Percentiles rank a stretch among this genome's conserved stretches.
Evolutionary conservation across 2,113 vertebrate species (phyloP).

Genomic region (rat (Rattus norvegicus)): DNA sequence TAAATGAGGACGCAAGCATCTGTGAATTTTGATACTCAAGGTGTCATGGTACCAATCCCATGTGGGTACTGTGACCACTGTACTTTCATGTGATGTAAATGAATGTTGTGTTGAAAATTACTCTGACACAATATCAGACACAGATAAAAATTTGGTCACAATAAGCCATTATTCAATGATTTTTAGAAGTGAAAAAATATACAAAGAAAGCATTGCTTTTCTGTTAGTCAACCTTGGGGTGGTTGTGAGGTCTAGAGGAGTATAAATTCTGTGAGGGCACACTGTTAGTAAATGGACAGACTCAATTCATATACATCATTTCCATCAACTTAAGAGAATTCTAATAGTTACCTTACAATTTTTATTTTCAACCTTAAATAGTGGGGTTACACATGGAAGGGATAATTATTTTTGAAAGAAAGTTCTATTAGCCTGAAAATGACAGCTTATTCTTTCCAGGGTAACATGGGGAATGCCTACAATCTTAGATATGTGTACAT

Average conservation of each 20-base stretch:
- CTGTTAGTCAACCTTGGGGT: not conserved
- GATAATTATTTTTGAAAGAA: not conserved
- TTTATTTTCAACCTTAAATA: not conserved
- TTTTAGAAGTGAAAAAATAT: not conserved
- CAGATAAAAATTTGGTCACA: not conserved
- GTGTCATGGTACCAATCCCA: not conserved
- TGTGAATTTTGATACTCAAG: not conserved
- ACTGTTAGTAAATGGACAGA: slow-evolving; percentile 5
- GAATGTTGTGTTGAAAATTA: not conserved
- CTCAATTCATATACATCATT: not conserved
- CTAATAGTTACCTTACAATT: not conserved
- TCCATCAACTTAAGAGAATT: slow-evolving; percentile 32
- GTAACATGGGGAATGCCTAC: not conserved
- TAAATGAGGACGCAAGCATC: not conserved
- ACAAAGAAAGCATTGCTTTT: not conserved
- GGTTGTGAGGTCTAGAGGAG: not conserved
- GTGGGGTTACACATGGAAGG: not conserved
- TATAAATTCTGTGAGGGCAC: not conserved
- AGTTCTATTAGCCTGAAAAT: not conserved
- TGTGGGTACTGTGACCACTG: not conserved
- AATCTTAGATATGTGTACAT: not conserved
- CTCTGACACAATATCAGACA: slow-evolving; percentile 12
- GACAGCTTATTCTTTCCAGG: not conserved
- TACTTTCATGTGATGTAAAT: slow-evolving; percentile 24
- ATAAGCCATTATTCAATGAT: not conserved